Evolutionary conservation across 2,797 vertebrate species (phyloP).

Genomic region (Pristis pectinata): DNA sequence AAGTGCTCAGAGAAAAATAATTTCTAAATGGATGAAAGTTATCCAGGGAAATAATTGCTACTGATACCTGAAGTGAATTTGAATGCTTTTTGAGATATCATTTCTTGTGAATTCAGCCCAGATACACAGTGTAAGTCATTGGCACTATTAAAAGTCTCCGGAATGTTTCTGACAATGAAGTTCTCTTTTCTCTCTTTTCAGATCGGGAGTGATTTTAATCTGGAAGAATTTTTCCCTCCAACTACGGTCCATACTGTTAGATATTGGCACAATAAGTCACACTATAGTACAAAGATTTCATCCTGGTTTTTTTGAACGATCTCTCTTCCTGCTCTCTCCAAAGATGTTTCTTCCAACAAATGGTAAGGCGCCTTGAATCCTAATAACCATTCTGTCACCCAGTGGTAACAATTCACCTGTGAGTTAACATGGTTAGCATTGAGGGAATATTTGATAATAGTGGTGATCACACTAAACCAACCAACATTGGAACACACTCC

Average conservation of each 20-base stretch:
- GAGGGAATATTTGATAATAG: not conserved
- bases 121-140: not conserved
- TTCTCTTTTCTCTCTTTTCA: not conserved
- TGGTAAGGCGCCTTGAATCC: too few relatives aligned
- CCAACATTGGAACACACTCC: not conserved
- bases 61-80: not conserved
- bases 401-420: not conserved
- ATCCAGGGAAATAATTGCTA: not conserved
- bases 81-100: not conserved
- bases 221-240: not conserved
- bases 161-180: not conserved
- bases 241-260: not conserved
- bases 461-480: not conserved
- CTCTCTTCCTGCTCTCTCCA: not conserved
- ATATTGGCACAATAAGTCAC: not conserved
- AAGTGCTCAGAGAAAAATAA: not conserved
- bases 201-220: not conserved
- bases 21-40: not conserved
- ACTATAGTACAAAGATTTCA: not conserved
- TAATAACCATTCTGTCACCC: not conserved
- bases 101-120: not conserved
- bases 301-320: not conserved
- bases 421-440: not conserved
- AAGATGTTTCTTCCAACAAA: not conserved
- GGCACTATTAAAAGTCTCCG: not conserved